A percentile compares a stretch with the other conserved stretches of the same genome.
phyloP scores from a whole-genome alignment of 2,888 invertebrate species.

The Lasioglossum malachurum region DNA sequence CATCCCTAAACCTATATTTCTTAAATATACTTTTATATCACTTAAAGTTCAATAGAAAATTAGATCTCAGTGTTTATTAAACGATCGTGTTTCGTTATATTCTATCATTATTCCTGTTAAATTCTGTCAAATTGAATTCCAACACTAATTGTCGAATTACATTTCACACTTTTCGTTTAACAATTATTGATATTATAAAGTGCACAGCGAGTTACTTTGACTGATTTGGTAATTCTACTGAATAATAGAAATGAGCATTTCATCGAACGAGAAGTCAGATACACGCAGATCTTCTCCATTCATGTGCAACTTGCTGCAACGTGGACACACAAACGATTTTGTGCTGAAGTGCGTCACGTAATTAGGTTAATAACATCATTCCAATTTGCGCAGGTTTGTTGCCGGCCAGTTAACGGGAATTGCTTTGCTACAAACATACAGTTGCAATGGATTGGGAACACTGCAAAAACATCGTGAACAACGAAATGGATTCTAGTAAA shows the following conservation, averaged over 20 bases:
- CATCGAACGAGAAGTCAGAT: background rate
- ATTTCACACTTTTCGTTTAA: background rate
- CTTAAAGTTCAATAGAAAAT: background rate
- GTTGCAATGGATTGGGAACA: conserved; percentile 46
- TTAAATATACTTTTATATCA: background rate
- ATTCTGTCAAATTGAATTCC: background rate
- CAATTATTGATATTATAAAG: background rate
- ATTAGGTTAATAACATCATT: conserved; percentile 63
- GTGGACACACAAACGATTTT: conserved; percentile 15
- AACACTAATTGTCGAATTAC: background rate
- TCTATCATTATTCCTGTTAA: background rate
- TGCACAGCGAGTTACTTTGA: background rate
- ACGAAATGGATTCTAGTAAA: background rate
- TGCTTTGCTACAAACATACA: conserved; percentile 53
- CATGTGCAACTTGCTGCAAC: background rate
- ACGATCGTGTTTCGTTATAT: background rate
- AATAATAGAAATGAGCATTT: background rate
- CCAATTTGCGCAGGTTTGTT: conserved; percentile 55
- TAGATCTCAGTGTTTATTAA: background rate
- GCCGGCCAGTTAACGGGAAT: conserved; percentile 60
- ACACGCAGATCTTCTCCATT: background rate
- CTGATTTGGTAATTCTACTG: background rate
- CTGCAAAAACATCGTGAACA: conserved; percentile 32
- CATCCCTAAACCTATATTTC: too few relatives aligned
- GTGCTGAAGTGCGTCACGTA: conserved; percentile 44